A percentile compares a stretch with the other conserved stretches of the same genome.
Conservation (phyloP, 2,888 invertebrate species). For the Eilema sororculum region DNA sequence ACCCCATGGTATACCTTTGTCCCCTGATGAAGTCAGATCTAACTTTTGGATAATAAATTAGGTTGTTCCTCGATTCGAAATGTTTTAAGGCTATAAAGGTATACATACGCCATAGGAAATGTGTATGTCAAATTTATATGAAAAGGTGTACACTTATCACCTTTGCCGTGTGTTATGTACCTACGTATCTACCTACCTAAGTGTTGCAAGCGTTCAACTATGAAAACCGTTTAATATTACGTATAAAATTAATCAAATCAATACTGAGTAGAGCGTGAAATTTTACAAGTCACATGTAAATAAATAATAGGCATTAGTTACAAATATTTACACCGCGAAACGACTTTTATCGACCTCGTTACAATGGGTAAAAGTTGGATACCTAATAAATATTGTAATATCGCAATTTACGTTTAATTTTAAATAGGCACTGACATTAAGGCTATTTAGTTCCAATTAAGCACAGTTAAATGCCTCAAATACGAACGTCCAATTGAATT, state of each 20-base stretch:
- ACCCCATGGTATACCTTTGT: too few relatives aligned
- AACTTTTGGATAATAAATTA: too few relatives aligned
- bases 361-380: not conserved
- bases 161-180: too few relatives aligned
- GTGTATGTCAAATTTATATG: too few relatives aligned
- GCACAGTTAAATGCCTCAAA: slow-evolving; percentile 27
- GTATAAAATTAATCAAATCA: not conserved
- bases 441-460: slow-evolving; percentile 21
- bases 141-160: too few relatives aligned
- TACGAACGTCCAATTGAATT: slow-evolving; percentile 37
- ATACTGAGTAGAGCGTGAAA: not conserved
- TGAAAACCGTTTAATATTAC: not conserved
- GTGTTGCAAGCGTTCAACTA: not conserved
- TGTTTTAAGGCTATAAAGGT: too few relatives aligned
- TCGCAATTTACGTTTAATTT: not conserved
- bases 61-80: too few relatives aligned
- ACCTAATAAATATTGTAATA: not conserved
- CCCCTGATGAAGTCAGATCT: too few relatives aligned
- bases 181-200: too few relatives aligned
- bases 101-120: too few relatives aligned
- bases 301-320: not conserved
- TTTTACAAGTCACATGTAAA: not conserved
- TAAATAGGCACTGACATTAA: not conserved
- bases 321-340: not conserved
- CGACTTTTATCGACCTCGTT: not conserved